Base-by-base conservation (phyloP, 2,888 invertebrate species). In the Biston stratarius region DNA sequence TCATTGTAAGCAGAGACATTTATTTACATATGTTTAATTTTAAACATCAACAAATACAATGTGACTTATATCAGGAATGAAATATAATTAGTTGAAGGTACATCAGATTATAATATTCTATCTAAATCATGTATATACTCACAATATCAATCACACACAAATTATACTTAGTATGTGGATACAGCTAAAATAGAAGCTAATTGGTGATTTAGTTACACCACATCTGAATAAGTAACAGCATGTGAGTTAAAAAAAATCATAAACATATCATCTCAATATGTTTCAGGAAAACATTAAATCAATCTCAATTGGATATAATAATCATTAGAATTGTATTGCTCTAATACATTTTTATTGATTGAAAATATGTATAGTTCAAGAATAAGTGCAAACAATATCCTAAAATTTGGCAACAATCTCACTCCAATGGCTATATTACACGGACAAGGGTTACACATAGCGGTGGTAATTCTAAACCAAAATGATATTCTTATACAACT, bases 21-120 rank as follows among this genome's bases (percentile, higher is more conserved):
- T 88, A 89, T 89, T 86, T 90, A 89, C 88, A 89, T 86, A 89
- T 74, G 76, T 83, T 83, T 75, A 81, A 80, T 80, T 78, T 79
- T 77, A 74, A 78, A 78, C 75, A 81, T 79, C 71, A 83, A 83
- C 77, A 78, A 82, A 77, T 77, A 81, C 78, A 81, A 82, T 74
- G 81, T 78, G 80, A 77, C 75, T 80, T 74, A 77, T 77, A 79
- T 80, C 82, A 84, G 82, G 64, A 71, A 71, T 71, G 68, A 66
- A 64, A 67, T 69, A 70, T 49, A 64, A 83, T 83, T 81, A 81
- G 81, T 80, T 75, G 80, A 83, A 87, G 82, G 82, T 88, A 86
- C 83, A 79, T 85, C 78, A 81, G 81, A 85, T 84, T 80, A 82
- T 81, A 79, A 82, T 77, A 79, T 78, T 76, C 72, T 82, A 83